Percentiles rank a stretch among this genome's conserved stretches.
phyloP scores from a whole-genome alignment of 1,140 invertebrate genomes.

The Thrips palmi region DNA sequence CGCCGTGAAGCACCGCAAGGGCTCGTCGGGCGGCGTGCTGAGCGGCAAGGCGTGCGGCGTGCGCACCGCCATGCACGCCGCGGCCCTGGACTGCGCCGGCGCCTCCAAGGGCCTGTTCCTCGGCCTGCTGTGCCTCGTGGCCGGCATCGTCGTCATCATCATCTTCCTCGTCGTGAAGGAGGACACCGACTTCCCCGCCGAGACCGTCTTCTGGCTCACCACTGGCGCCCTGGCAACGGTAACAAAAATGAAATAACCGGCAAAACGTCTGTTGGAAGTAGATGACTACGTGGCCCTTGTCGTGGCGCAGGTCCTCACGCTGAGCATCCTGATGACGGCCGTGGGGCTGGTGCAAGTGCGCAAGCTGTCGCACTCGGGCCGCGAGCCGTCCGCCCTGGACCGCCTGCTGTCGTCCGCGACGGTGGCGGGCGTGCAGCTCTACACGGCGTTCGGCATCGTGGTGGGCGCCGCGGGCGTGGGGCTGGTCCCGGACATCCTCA shows the following conservation, averaged over 20 bases:
- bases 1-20: slow-evolving; percentile 9
- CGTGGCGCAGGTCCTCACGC: slow-evolving; percentile 20
- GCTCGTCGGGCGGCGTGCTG: slow-evolving; percentile 8
- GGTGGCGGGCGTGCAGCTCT: slow-evolving; percentile 32
- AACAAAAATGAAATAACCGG: too few species aligned
- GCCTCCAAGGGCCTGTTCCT: slow-evolving; percentile 40
- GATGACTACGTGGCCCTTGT: too few species aligned
- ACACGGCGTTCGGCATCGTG: slow-evolving; percentile 35
- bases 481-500: too few species aligned
- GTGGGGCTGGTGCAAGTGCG: slow-evolving; percentile 26
- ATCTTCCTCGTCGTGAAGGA: slow-evolving; percentile 42
- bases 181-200: slow-evolving; percentile 29
- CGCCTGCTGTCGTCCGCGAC: slow-evolving; percentile 1
- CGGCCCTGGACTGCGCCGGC: slow-evolving; percentile 30
- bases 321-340: slow-evolving; percentile 15
- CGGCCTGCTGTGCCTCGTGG: slow-evolving; percentile 37
- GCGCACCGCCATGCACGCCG: slow-evolving; percentile 5
- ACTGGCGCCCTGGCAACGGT: slow-evolving; percentile 27
- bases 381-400: slow-evolving; percentile 22
- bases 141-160: slow-evolving; percentile 38
- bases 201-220: slow-evolving; percentile 27
- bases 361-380: slow-evolving; percentile 27
- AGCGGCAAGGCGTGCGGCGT: slow-evolving; percentile 5
- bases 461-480: slow-evolving; percentile 26
- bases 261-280: too few species aligned